phyloP scores from a whole-genome alignment of 2,113 vertebrate species.

The Microcebus griseorufus region DNA sequence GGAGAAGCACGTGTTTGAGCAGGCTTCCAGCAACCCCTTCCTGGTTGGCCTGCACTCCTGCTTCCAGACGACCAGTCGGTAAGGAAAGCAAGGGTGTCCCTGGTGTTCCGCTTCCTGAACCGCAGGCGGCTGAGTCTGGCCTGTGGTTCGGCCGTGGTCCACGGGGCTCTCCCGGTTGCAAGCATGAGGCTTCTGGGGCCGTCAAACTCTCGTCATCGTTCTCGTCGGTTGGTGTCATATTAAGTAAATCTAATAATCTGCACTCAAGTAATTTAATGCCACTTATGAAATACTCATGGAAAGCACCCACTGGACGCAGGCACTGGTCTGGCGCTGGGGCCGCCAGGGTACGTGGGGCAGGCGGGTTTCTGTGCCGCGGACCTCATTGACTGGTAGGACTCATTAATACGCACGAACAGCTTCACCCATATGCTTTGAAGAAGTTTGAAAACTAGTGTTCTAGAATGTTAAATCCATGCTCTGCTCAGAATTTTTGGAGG shows the following conservation, averaged over 20 bases:
- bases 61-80: slow-evolving; percentile 99
- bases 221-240: not conserved
- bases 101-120: not conserved
- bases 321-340: accelerated
- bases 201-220: not conserved
- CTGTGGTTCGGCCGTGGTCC: accelerated
- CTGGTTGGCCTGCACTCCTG: slow-evolving; percentile 98
- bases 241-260: not conserved
- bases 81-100: slow-evolving; percentile 73
- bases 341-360: no score
- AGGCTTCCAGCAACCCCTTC: slow-evolving; percentile 98
- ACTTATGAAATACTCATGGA: not conserved
- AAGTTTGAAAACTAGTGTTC: not conserved
- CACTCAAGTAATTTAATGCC: not conserved
- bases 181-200: accelerated
- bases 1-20: slow-evolving; percentile 99
- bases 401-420: accelerated
- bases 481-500: not conserved
- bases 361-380: not conserved
- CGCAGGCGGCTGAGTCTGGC: accelerated
- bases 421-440: no score
- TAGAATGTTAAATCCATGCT: accelerated
- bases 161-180: accelerated
- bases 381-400: no score
- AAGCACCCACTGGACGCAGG: not conserved